phyloP scores from a whole-genome alignment of 2,888 invertebrate genomes.

The Harmothoe impar region DNA sequence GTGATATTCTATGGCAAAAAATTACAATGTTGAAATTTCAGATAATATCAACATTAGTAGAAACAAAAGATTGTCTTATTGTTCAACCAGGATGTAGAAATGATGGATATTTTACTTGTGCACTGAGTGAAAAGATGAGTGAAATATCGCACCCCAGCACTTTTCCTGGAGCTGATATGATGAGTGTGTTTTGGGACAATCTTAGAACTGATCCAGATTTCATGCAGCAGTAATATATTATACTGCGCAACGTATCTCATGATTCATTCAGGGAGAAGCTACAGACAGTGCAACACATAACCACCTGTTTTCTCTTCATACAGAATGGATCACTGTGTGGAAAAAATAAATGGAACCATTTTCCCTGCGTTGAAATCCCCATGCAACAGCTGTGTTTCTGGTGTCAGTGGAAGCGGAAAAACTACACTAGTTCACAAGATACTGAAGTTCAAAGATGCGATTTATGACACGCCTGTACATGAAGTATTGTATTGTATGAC shows the following conservation, averaged over 20 bases:
- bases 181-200: too few relatives aligned
- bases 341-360: neutral
- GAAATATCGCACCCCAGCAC: neutral
- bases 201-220: neutral
- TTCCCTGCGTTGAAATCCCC: neutral
- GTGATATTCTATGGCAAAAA: neutral
- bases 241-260: too few relatives aligned
- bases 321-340: neutral
- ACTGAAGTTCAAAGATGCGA: too few relatives aligned
- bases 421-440: too few relatives aligned
- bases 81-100: neutral
- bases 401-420: too few relatives aligned
- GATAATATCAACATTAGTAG: neutral
- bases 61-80: neutral
- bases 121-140: neutral
- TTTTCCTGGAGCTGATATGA: neutral
- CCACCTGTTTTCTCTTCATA: too few relatives aligned
- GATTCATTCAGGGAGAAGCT: too few relatives aligned
- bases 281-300: neutral
- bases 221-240: too few relatives aligned
- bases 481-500: constrained; percentile 29
- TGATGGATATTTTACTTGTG: neutral
- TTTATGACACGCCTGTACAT: too few relatives aligned
- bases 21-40: neutral
- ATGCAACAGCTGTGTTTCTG: too few relatives aligned